These are phyloP conservation scores for Philantomba maxwellii DNA, from an alignment of 2,113 vertebrate genomes.

Conservation along the genomic window DNA sequence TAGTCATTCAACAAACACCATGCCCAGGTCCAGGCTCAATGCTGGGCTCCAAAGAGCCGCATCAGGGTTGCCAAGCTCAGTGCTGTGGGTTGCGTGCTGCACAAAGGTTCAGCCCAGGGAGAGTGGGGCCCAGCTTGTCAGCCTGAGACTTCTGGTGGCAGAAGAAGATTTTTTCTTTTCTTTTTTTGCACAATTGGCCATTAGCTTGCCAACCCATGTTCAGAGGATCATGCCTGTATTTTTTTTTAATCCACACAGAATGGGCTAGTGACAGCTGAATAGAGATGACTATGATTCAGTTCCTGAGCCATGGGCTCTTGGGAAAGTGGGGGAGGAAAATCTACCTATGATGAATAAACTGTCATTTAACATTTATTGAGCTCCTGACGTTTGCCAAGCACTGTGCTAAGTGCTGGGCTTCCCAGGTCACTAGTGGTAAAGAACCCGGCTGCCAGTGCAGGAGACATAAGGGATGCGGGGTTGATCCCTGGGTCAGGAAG, in stretches of 20 bases:
- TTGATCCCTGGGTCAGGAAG: background rate
- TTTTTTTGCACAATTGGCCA: background rate
- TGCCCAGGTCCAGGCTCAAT: background rate
- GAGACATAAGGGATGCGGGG: background rate
- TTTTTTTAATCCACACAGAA: background rate
- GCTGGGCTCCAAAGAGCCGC: background rate
- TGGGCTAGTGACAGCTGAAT: background rate
- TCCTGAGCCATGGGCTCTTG: background rate
- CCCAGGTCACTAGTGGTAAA: background rate
- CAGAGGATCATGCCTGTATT: background rate
- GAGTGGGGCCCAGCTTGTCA: background rate
- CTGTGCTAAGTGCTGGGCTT: background rate
- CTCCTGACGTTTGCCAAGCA: background rate
- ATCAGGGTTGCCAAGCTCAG: background rate
- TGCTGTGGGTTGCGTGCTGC: background rate
- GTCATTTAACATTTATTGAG: background rate
- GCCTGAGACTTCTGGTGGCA: background rate
- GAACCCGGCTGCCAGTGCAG: background rate
- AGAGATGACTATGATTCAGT: background rate
- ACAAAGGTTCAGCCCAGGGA: rapidly evolving
- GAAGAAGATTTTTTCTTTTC: background rate
- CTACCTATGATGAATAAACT: background rate
- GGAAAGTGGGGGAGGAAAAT: background rate
- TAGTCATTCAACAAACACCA: constrained; percentile 15
- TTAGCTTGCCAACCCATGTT: background rate